Conservation (phyloP, 2,113 vertebrate species). For the Spea bombifrons region DNA sequence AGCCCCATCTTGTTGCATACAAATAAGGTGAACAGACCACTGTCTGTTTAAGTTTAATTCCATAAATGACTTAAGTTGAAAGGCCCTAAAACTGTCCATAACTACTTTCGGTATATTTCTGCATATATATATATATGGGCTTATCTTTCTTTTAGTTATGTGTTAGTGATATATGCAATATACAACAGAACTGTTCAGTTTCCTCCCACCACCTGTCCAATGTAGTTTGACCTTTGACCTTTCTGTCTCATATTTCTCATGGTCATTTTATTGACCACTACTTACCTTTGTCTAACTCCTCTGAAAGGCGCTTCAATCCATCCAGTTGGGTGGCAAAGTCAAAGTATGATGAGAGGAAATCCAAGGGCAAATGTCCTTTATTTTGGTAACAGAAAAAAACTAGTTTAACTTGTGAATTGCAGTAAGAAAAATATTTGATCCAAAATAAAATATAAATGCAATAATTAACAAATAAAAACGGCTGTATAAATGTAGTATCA, state of each 20-base stretch:
- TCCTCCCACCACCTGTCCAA: background rate
- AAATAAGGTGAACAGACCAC: too few relatives aligned
- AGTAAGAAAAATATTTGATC: too few relatives aligned
- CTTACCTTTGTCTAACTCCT: slow-evolving; percentile 11
- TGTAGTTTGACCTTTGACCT: slow-evolving; percentile 9
- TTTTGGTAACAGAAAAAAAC: background rate
- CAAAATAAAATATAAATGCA: too few relatives aligned
- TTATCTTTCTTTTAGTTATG: background rate
- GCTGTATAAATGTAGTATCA: too few relatives aligned
- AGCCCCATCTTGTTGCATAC: too few relatives aligned
- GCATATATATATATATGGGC: background rate
- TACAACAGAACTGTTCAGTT: background rate
- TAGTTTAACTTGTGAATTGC: too few relatives aligned
- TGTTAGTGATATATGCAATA: background rate
- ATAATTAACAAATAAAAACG: too few relatives aligned
- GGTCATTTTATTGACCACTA: slow-evolving; percentile 2
- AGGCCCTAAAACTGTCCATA: too few relatives aligned
- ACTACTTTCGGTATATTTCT: too few relatives aligned
- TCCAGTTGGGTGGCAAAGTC: background rate
- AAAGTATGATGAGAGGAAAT: background rate
- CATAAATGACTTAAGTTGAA: too few relatives aligned
- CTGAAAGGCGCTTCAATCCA: background rate
- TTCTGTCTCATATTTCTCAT: slow-evolving; percentile 24
- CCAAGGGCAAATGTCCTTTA: background rate
- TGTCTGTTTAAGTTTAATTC: too few relatives aligned